Base-by-base conservation (phyloP, 1,140 invertebrate genomes). In the Drosophila sp. region DNA sequence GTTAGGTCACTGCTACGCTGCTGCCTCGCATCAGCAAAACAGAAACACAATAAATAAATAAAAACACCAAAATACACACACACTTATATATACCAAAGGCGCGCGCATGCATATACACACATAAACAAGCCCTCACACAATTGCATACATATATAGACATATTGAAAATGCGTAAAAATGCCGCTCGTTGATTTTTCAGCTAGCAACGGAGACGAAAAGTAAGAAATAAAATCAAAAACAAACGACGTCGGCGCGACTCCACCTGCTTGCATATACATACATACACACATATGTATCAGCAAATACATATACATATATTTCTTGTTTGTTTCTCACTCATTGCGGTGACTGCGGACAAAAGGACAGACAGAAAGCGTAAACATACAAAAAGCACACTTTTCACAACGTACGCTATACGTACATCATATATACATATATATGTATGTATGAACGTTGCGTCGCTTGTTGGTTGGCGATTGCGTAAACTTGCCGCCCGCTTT, bases 111-210 rank as follows among this genome's bases (percentile, higher is more conserved):
- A 71, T 54, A 32, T 57, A 41, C 43, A 40, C 54, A 63, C 34
- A 65, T 56, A 72, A 72, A 65, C 69, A 72, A 56, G 32, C 67
- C 40, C 61, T 29, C 40, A 70, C 43, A 73, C 72, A 67, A 59
- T 32, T 38, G 9, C 46, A 63, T 40, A 58, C 64, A 32, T 45
- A 64, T 40, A 59, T 45, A 40, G 69, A 70, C 78, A 73, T 87
- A 87, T 87, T 78, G 82, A 76, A 87, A 87, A 87, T 87, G 82
- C 82, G 82, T 87, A 87, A 87, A 87, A 87, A 87, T 89, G 82
- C 82, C 82, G 82, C 82, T 86, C 82, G 82, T 86, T 87, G 78
- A 87, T 87, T 82, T 84, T 86, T 86, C 78, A 86, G 75, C 81
- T 86, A 87, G 81, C 81, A 86, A 87, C 81, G 71, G 40, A 51